These are phyloP conservation scores for Campylorhamphus procurvoides DNA, from an alignment of 2,113 vertebrate species.

Conservation along the genomic window DNA sequence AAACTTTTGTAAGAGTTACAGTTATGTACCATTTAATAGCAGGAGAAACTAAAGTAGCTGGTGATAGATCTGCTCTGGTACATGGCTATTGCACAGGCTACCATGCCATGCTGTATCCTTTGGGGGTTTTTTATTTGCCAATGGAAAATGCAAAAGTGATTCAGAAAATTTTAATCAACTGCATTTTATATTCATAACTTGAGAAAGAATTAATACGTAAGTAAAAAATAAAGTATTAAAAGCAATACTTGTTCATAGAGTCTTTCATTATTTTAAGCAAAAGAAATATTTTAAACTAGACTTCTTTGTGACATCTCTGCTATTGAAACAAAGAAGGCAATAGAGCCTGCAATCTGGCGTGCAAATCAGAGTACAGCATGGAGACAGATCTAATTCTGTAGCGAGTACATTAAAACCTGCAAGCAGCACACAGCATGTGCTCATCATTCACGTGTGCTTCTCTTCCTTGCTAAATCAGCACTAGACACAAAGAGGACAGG, in stretches of 20 bases:
- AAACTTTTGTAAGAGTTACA: neutral
- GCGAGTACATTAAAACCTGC: neutral
- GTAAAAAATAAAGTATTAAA: neutral
- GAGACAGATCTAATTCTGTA: neutral
- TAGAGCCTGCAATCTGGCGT: neutral
- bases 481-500: neutral
- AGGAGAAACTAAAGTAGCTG: neutral
- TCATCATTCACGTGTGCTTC: neutral
- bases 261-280: neutral
- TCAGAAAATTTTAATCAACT: neutral
- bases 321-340: neutral
- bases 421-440: neutral
- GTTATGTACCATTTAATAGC: neutral
- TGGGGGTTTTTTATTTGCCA: neutral
- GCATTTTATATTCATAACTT: neutral
- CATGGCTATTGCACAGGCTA: neutral
- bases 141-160: neutral
- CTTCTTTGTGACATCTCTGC: neutral
- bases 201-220: neutral
- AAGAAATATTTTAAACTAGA: neutral
- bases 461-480: neutral
- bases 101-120: neutral
- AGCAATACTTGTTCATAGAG: neutral
- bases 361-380: neutral
- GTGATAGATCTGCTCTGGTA: neutral